Evolutionary conservation across 2,888 invertebrate genomes (phyloP).

Genomic region (Gymnoscelis rufifasciata): DNA sequence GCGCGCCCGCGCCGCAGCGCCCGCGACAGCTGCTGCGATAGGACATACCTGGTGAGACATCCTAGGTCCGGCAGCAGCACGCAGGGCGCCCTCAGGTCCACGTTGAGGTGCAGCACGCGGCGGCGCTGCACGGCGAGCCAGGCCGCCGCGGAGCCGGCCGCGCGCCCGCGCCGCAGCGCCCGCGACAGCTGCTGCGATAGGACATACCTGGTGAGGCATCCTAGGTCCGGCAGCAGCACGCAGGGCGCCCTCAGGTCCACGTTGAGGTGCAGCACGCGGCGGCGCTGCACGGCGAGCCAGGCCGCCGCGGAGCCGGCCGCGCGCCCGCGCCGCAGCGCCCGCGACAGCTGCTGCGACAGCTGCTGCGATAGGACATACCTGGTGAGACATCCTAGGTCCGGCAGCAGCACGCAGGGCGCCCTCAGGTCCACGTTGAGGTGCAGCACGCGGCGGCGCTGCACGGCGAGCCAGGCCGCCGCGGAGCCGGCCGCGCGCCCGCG

Average conservation of each 20-base stretch:
- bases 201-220: constrained; percentile 81
- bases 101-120: constrained; percentile 83
- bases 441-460: constrained; percentile 78
- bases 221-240: constrained; percentile 86
- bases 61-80: constrained; percentile 87
- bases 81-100: constrained; percentile 87
- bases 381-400: constrained; percentile 84
- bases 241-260: constrained; percentile 88
- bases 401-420: constrained; percentile 86
- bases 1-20: constrained; percentile 45
- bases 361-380: constrained; percentile 72
- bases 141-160: constrained; percentile 47
- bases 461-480: constrained; percentile 71
- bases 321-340: constrained; percentile 50
- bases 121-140: constrained; percentile 72
- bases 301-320: constrained; percentile 47
- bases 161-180: constrained; percentile 49
- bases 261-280: constrained; percentile 83
- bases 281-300: constrained; percentile 69
- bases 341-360: too few relatives aligned
- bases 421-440: constrained; percentile 86
- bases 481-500: constrained; percentile 38
- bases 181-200: too few relatives aligned
- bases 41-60: constrained; percentile 79
- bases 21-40: too few relatives aligned